Percentiles rank a stretch among this genome's conserved stretches.
phyloP scores from a whole-genome alignment of 2,113 vertebrate species.

The Synodontis membranacea region DNA sequence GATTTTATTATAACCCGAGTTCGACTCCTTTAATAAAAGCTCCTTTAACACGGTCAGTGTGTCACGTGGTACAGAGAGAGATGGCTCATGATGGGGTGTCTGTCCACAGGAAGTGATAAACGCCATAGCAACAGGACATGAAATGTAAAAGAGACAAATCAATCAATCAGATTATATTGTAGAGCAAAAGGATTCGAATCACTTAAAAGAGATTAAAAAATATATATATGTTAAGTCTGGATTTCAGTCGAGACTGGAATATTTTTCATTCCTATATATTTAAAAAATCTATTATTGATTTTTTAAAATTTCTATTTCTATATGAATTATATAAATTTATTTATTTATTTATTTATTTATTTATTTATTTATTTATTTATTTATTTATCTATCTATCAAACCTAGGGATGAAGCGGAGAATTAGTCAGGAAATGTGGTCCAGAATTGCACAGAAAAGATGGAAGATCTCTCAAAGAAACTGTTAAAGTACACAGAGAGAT shows the following conservation, averaged over 20 bases:
- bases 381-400: too few species aligned
- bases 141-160: background rate
- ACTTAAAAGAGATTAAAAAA: background rate
- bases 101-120: conserved; percentile 7
- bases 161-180: too few species aligned
- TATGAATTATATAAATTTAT: too few species aligned
- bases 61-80: conserved; percentile 17
- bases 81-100: background rate
- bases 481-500: background rate
- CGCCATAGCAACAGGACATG: background rate
- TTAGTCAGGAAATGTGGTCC: too few species aligned
- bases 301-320: background rate
- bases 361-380: too few species aligned
- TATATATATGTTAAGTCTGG: background rate
- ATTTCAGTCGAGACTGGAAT: background rate
- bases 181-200: background rate
- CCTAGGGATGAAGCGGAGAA: too few species aligned
- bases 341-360: background rate
- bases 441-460: too few species aligned
- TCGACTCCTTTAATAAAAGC: background rate
- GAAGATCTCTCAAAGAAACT: too few species aligned
- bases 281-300: too few species aligned
- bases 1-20: conserved; percentile 10
- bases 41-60: conserved; percentile 17
- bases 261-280: too few species aligned